Percentiles rank a stretch among this genome's conserved stretches.
phyloP scores from a whole-genome alignment of 2,113 vertebrate species.

The Anolis sagrei region DNA sequence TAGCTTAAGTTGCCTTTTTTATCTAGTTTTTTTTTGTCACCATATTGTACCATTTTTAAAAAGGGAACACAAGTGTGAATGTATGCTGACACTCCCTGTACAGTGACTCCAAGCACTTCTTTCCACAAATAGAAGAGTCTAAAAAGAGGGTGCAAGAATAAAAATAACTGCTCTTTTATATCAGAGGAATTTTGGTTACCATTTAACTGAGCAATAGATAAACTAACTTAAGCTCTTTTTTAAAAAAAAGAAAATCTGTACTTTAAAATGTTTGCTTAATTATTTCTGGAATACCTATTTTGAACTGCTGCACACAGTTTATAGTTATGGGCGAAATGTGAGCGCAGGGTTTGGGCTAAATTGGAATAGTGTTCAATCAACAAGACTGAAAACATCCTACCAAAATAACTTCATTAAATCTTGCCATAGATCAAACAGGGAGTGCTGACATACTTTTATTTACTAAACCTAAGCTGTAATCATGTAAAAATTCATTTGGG shows the following conservation, averaged over 20 bases:
- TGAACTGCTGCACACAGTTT: constrained; percentile 54
- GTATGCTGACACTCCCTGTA: constrained; percentile 40
- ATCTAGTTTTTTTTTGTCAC: constrained; percentile 24
- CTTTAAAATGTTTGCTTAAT: constrained; percentile 52
- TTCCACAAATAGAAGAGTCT: constrained; percentile 41
- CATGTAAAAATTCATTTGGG: neutral
- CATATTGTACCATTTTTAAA: constrained; percentile 17
- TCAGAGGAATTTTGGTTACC: constrained; percentile 33
- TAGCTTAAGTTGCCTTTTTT: constrained; percentile 1
- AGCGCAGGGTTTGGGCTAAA: constrained; percentile 28
- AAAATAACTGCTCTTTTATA: constrained; percentile 50
- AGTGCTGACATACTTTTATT: neutral
- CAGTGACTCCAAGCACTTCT: constrained; percentile 10
- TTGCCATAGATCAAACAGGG: neutral
- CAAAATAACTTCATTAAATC: constrained; percentile 5
- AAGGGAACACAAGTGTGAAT: neutral
- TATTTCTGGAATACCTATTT: constrained; percentile 53
- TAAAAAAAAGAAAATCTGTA: neutral
- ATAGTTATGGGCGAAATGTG: constrained; percentile 39
- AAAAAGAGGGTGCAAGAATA: constrained; percentile 30
- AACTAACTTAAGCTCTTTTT: constrained; percentile 63
- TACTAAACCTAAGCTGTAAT: neutral
- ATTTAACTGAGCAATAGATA: constrained; percentile 46
- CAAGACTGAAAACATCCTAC: constrained; percentile 8
- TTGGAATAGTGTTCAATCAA: constrained; percentile 13